A percentile compares a stretch with the other conserved stretches of the same genome.
phyloP scores from a whole-genome alignment of 2,797 vertebrate species.

The Myripristis murdjan region DNA sequence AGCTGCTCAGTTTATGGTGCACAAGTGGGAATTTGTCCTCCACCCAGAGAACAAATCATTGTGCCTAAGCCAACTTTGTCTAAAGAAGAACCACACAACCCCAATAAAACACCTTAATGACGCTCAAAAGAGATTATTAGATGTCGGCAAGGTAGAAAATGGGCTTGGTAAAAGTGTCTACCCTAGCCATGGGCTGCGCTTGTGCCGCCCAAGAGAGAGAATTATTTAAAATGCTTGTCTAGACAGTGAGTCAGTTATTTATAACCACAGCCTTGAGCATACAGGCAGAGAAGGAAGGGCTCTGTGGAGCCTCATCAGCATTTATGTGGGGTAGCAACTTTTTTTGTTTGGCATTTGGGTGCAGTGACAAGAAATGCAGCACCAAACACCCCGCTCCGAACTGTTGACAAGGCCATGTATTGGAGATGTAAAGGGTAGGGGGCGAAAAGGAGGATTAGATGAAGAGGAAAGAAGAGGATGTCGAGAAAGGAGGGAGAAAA shows the following conservation, averaged over 20 bases:
- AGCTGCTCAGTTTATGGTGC: background rate
- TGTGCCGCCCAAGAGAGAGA: slow-evolving; percentile 34
- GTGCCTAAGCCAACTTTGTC: background rate
- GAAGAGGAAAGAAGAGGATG: background rate
- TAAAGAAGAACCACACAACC: background rate
- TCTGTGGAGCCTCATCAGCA: slow-evolving; percentile 17
- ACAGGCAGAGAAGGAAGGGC: slow-evolving; percentile 15
- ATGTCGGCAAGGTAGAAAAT: slow-evolving; percentile 11
- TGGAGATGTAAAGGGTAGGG: background rate
- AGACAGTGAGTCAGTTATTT: slow-evolving; percentile 59
- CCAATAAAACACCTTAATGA: slow-evolving; percentile 26
- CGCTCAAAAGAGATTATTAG: slow-evolving; percentile 32
- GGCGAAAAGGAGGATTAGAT: too few species aligned
- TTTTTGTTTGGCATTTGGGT: slow-evolving; percentile 17
- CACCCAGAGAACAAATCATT: slow-evolving; percentile 2
- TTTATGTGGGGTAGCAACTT: slow-evolving; percentile 22
- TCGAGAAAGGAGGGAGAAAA: background rate
- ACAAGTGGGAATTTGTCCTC: background rate
- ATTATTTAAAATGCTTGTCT: slow-evolving; percentile 47
- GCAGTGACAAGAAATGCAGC: background rate
- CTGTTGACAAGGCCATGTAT: background rate
- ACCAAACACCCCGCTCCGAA: background rate
- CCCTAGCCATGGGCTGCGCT: slow-evolving; percentile 24
- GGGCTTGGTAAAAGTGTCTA: slow-evolving; percentile 21
- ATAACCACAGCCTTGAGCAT: slow-evolving; percentile 45